Evolutionary conservation across 2,797 vertebrate species (phyloP).

Genomic region (Setipinna tenuifilis): DNA sequence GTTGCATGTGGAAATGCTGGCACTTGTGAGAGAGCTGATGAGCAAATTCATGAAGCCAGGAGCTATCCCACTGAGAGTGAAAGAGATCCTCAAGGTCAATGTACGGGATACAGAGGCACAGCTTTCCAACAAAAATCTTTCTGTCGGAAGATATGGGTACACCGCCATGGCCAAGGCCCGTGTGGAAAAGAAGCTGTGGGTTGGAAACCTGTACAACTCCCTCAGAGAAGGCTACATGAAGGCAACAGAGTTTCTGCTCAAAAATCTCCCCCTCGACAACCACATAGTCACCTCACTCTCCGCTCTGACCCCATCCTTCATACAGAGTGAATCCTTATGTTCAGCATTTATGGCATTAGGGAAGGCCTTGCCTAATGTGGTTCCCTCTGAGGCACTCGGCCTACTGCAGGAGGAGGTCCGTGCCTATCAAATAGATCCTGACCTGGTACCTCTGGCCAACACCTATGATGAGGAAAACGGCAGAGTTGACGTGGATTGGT

Average conservation of each 20-base stretch:
- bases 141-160: conserved; percentile 44
- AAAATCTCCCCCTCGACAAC: conserved; percentile 48
- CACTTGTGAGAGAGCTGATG: conserved; percentile 39
- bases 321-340: conserved; percentile 33
- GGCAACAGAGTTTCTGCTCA: conserved; percentile 43
- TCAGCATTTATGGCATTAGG: too few relatives aligned
- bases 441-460: conserved; percentile 35
- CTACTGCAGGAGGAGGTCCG: conserved; percentile 43
- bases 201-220: background rate
- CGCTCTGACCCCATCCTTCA: conserved; percentile 43
- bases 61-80: conserved; percentile 35
- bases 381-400: conserved; percentile 42
- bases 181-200: background rate
- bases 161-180: conserved; percentile 31
- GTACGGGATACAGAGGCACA: too few relatives aligned
- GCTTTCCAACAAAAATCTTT: conserved; percentile 31
- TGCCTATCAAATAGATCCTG: conserved; percentile 45
- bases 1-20: conserved; percentile 42
- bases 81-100: conserved; percentile 34
- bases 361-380: conserved; percentile 35
- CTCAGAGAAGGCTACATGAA: conserved; percentile 38
- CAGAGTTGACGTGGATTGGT: conserved; percentile 41
- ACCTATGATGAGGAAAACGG: conserved; percentile 25
- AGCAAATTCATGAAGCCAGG: conserved; percentile 38
- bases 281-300: conserved; percentile 40